A percentile compares a stretch with the other conserved stretches of the same genome.
phyloP scores from a whole-genome alignment of 2,888 invertebrate species.

The Agrotis ipsilon region DNA sequence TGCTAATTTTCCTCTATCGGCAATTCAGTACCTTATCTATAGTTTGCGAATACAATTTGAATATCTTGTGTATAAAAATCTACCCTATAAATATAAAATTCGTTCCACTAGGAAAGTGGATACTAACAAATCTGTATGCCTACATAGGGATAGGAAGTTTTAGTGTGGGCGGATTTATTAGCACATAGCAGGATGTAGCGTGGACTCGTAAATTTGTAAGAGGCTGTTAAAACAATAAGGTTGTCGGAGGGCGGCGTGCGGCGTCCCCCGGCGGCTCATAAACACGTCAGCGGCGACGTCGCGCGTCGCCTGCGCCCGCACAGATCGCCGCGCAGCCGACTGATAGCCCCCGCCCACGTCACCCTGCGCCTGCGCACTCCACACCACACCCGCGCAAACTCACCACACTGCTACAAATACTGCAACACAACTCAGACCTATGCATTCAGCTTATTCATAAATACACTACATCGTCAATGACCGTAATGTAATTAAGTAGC shows the following conservation, averaged over 20 bases:
- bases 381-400: constrained; percentile 33
- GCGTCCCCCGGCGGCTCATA: constrained; percentile 81
- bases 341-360: constrained; percentile 82
- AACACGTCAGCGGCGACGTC: constrained; percentile 82
- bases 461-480: constrained; percentile 12
- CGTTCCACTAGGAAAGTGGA: neutral
- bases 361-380: constrained; percentile 45
- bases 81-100: neutral
- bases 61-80: neutral
- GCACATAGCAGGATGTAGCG: constrained; percentile 75
- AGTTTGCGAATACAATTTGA: neutral
- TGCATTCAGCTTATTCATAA: constrained; percentile 20
- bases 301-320: constrained; percentile 78
- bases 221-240: constrained; percentile 88
- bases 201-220: constrained; percentile 83
- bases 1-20: neutral
- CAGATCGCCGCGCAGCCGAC: constrained; percentile 81
- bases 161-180: constrained; percentile 73
- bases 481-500: constrained; percentile 30
- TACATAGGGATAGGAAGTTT: constrained; percentile 54
- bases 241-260: constrained; percentile 84
- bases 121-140: constrained; percentile 18
- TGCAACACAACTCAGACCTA: constrained; percentile 23
- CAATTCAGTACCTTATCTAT: neutral
- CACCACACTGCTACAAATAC: constrained; percentile 32